Evolutionary conservation across 2,113 vertebrate species (phyloP), one percentile per base, ranked within the genome.

Genomic region (Scomber japonicus): DNA sequence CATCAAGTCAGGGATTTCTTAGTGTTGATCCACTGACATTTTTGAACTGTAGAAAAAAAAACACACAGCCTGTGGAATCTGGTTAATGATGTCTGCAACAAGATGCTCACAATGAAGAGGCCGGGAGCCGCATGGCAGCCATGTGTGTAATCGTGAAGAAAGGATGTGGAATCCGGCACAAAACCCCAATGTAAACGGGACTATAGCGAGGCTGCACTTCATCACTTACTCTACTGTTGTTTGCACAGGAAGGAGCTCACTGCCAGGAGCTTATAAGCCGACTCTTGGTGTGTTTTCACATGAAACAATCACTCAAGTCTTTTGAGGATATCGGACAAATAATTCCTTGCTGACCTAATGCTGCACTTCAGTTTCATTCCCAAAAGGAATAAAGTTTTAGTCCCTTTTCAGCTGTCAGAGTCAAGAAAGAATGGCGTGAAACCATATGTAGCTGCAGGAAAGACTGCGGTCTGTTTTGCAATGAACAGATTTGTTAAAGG

Each of bases 191-290:
- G 56, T 60, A 89, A 80, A 86, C 7, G 11, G 35, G 59, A 40
- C 53, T 27, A 10, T 49, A 44, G 78, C 19, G 63, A 67, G 30
- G 0, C 53, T 46, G 66, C 69, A 64, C 35, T 65, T 66, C 67
- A 86, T 75, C 69, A 78, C 71, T 88, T 46, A 63, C 62, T 75
- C 60, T 59, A 49, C 65, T 53, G 17, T 30, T 27, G 57, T 71
- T 75, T 86, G 78, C 49, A 59, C 59, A 67, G n/a, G 66, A 61
- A 69, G 75, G 65, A 79, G 86, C 54, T 67, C n/a, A 46, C 56
- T 16, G 17, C 44, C 27, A 66, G 64, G 66, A 46, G 35, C 49
- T 51, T 31, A n/a, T 12, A 19, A 48, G 16, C 21, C 44, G 64
- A 16, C 11, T 45, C 46, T 30, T 50, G 50, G 46, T 46, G 30